Base-by-base conservation (phyloP, 2,888 invertebrate species). In the Amphipyra tragopoginis region DNA sequence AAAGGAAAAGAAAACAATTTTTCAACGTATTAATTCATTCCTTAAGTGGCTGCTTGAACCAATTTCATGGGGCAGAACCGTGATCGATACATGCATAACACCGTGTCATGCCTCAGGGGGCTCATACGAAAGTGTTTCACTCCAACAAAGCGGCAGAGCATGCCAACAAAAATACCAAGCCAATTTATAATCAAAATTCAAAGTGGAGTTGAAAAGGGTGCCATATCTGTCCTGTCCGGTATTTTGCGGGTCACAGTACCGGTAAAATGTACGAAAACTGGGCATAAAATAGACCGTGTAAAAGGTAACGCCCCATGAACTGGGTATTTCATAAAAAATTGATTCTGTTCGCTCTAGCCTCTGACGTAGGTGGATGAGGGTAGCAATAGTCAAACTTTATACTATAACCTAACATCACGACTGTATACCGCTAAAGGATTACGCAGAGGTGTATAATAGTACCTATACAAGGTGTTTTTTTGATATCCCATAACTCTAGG, bases 291-390 rank as follows among this genome's bases (percentile, higher is more conserved):
- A 52, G 47, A 65, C 40, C 21, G 60, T 58, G 52, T 26, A 75
- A 75, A 77, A 68, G 57, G 62, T 69, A 67, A 55, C 44, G 56
- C 55, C 38, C 59, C 58, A 57, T 67, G 59, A 53, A 67, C 58
- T 55, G 57, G 58, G 67, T 57, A 60, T 62, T 60, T 66, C 61
- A 66, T 79, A 64, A 79, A 77, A 77, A 65, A 66, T 65, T 42
- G 51, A 72, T 75, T 45, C 63, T 45, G 51, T 72, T 55, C 49
- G 45, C 52, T 0, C 15, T 3, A 15, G 0, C 15, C 15, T 11
- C 11, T n/a, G 13, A 26, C 6, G 36, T 11, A 7, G 5, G 10
- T 36, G 21, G 21, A 36, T 36, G 10, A 1, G 0, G 10, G 36
- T 3, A 36, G 36, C 36, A 36, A 36, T 36, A 36, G 5, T 36